Evolutionary conservation across 2,888 invertebrate species (phyloP).

Genomic region (Cryptus armator): DNA sequence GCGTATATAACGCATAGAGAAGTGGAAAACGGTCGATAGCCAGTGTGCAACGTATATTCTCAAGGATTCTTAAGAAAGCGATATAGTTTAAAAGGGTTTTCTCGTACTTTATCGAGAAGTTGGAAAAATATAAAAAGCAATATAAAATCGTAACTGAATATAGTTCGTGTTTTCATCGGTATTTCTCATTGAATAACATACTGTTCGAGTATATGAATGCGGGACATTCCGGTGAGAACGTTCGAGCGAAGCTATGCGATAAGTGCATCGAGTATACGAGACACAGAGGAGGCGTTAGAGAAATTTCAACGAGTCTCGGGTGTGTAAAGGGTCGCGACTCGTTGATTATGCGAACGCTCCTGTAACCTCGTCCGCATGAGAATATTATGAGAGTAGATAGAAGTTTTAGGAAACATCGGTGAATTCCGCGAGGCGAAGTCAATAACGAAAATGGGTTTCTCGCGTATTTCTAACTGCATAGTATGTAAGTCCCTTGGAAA

Average conservation of each 20-base stretch:
- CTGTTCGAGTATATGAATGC: not conserved
- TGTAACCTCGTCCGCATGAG: slow-evolving; percentile 30
- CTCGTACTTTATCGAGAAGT: not conserved
- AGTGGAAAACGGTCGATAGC: slow-evolving; percentile 22
- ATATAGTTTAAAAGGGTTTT: slow-evolving; percentile 5
- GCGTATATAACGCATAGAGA: not conserved
- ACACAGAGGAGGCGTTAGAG: not conserved
- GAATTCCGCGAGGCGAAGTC: slow-evolving; percentile 43
- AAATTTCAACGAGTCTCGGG: slow-evolving; percentile 23
- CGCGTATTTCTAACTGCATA: slow-evolving; percentile 48
- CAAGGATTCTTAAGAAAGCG: slow-evolving; percentile 28
- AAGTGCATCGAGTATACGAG: not conserved
- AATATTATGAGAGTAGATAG: slow-evolving; percentile 23
- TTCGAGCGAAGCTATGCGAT: slow-evolving; percentile 6
- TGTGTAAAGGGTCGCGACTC: not conserved
- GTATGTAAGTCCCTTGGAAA: not conserved
- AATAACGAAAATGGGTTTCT: slow-evolving; percentile 50
- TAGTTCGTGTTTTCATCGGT: not conserved
- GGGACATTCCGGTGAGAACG: slow-evolving; percentile 6
- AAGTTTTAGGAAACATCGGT: slow-evolving; percentile 14
- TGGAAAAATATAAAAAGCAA: not conserved
- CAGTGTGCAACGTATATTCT: slow-evolving; percentile 8
- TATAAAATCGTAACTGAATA: slow-evolving; percentile 12
- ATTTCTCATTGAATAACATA: slow-evolving; percentile 18
- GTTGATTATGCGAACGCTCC: slow-evolving; percentile 41